Conservation (phyloP, 2,888 invertebrate species). For the Drosophila imparisetae region DNA sequence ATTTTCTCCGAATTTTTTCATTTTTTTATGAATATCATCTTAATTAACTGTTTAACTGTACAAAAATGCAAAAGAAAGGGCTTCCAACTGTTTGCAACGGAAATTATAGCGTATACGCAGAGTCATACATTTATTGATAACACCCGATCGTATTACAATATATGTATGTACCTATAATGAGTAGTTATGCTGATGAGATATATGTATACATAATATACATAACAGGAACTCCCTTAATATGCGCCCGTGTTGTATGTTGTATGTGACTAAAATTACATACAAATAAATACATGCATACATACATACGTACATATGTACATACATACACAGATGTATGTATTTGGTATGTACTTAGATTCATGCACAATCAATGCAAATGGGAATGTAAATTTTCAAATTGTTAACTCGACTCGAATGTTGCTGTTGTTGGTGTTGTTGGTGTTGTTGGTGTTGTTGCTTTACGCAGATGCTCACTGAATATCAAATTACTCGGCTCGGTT, state of each 20-base stretch:
- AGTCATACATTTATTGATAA: not conserved
- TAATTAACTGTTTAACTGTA: constrained; percentile 75
- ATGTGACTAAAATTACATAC: constrained; percentile 67
- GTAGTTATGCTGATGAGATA: constrained; percentile 61
- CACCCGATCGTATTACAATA: not conserved
- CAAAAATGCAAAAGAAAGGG: constrained; percentile 30
- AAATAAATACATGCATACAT: constrained; percentile 10
- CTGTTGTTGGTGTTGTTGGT: constrained; percentile 28
- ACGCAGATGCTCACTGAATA: constrained; percentile 73
- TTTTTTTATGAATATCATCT: constrained; percentile 62
- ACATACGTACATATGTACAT: constrained; percentile 23
- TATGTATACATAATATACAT: constrained; percentile 51
- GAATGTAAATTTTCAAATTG: constrained; percentile 70
- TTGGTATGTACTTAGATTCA: constrained; percentile 67
- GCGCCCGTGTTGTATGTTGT: constrained; percentile 17
- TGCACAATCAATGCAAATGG: constrained; percentile 81
- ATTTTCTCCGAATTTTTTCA: constrained; percentile 67
- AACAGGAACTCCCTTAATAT: constrained; percentile 74
- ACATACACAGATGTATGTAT: not conserved
- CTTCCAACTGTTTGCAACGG: constrained; percentile 41
- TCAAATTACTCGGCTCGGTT: constrained; percentile 66
- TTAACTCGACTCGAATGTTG: constrained; percentile 38
- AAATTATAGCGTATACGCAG: constrained; percentile 62
- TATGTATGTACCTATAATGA: constrained; percentile 49
- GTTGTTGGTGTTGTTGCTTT: constrained; percentile 26